Evolutionary conservation across 2,888 invertebrate species (phyloP).

Genomic region (Tachystola acroxantha): DNA sequence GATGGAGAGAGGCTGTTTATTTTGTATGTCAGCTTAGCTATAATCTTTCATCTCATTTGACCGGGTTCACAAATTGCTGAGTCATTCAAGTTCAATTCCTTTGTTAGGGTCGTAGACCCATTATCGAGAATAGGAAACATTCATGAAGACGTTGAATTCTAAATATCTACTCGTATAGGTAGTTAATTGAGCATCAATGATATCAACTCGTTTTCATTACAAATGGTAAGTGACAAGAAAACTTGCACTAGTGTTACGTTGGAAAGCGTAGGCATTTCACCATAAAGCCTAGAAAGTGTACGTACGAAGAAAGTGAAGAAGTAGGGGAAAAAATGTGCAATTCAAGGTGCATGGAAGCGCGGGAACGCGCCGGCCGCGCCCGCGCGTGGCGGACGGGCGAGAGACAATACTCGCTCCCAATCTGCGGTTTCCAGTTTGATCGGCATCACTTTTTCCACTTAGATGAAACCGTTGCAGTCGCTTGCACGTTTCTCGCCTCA

Average conservation of each 20-base stretch:
- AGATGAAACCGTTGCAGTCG: constrained; percentile 53
- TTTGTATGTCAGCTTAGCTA: constrained; percentile 27
- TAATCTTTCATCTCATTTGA: constrained; percentile 24
- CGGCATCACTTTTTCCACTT: constrained; percentile 63
- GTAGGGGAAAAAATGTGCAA: constrained; percentile 63
- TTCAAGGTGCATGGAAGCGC: constrained; percentile 48
- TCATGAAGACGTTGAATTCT: constrained; percentile 3
- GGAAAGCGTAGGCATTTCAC: constrained; percentile 74
- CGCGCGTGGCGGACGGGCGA: constrained; percentile 8
- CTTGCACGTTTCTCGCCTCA: constrained; percentile 57
- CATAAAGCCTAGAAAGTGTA: constrained; percentile 75
- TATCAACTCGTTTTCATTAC: constrained; percentile 69
- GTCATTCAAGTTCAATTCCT: constrained; percentile 2
- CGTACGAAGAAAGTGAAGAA: constrained; percentile 75
- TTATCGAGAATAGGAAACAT: not conserved
- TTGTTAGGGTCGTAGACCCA: not conserved
- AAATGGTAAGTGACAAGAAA: constrained; percentile 59
- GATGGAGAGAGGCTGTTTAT: constrained; percentile 40
- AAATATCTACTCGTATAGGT: constrained; percentile 6
- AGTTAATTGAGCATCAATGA: no score
- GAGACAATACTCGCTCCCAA: constrained; percentile 53
- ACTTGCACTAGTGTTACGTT: constrained; percentile 73
- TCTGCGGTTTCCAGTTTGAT: constrained; percentile 53
- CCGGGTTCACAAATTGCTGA: constrained; percentile 2
- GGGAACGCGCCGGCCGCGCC: constrained; percentile 30